A percentile compares a stretch with the other conserved stretches of the same genome.
Conservation (phyloP, 1,140 invertebrate species). For the Helicoverpa armigera region DNA sequence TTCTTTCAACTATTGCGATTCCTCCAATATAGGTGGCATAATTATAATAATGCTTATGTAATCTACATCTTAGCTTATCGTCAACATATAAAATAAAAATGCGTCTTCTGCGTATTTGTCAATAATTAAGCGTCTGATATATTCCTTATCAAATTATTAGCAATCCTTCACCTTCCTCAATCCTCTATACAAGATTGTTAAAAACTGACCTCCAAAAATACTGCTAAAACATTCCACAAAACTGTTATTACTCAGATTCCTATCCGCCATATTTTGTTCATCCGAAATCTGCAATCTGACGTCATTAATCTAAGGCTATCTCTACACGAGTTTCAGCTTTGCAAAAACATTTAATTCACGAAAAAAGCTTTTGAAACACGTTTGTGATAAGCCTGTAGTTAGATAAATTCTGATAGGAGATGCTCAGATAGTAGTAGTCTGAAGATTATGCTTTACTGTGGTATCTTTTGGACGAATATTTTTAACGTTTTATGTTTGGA, state of each 20-base stretch:
- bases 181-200: neutral
- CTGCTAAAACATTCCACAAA: neutral
- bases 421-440: constrained; percentile 23
- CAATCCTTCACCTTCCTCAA: neutral
- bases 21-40: no score
- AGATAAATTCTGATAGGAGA: constrained; percentile 45
- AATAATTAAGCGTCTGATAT: no score
- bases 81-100: no score
- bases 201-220: constrained; percentile 12
- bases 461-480: constrained; percentile 18
- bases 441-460: constrained; percentile 8
- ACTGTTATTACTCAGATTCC: constrained; percentile 30
- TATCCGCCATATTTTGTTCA: constrained; percentile 32
- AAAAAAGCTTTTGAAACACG: constrained; percentile 51
- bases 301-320: constrained; percentile 50
- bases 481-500: constrained; percentile 21
- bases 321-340: constrained; percentile 41
- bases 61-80: no score
- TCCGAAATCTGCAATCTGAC: constrained; percentile 48
- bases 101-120: no score
- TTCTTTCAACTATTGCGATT: no score
- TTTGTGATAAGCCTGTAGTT: constrained; percentile 54
- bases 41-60: no score
- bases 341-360: constrained; percentile 49
- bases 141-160: no score